A percentile compares a stretch with the other conserved stretches of the same genome.
Evolutionary conservation across 2,113 vertebrate species (phyloP).

Genomic region (Oncorhynchus nerka): DNA sequence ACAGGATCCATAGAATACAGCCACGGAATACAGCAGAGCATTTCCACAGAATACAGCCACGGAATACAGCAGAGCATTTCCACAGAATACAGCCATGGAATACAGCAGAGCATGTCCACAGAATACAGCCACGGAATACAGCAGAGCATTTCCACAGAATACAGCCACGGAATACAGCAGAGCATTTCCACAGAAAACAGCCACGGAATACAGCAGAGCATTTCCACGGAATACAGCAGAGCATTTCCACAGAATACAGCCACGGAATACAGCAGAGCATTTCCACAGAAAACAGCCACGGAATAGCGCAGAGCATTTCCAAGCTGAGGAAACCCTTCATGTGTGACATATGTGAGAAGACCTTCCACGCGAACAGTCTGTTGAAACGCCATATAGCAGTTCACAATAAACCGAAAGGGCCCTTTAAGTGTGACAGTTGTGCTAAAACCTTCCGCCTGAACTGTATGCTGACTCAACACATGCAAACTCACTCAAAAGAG

Average conservation of each 20-base stretch:
- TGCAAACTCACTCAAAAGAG: slow-evolving; percentile 13
- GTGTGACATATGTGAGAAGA: not conserved
- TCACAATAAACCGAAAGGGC: not conserved
- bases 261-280: slow-evolving; percentile 36
- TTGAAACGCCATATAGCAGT: slow-evolving; percentile 11
- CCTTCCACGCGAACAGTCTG: not conserved
- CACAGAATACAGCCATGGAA: slow-evolving; percentile 2
- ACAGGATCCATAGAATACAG: not conserved
- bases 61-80: not conserved
- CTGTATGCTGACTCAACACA: slow-evolving; percentile 12
- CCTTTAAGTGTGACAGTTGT: slow-evolving; percentile 16
- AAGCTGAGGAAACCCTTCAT: not conserved
- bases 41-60: too few relatives aligned
- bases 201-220: slow-evolving; percentile 36
- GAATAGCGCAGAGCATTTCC: slow-evolving; percentile 31
- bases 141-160: too few relatives aligned
- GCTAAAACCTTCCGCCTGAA: slow-evolving; percentile 24
- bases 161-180: too few relatives aligned
- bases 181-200: slow-evolving; percentile 2
- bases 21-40: too few relatives aligned
- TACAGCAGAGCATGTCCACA: not conserved
- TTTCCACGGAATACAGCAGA: slow-evolving; percentile 25
- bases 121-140: too few relatives aligned
- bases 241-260: not conserved
- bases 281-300: not conserved